These are phyloP conservation scores for Triops cancriformis DNA, from an alignment of 1,140 invertebrate species.

Conservation along the genomic window DNA sequence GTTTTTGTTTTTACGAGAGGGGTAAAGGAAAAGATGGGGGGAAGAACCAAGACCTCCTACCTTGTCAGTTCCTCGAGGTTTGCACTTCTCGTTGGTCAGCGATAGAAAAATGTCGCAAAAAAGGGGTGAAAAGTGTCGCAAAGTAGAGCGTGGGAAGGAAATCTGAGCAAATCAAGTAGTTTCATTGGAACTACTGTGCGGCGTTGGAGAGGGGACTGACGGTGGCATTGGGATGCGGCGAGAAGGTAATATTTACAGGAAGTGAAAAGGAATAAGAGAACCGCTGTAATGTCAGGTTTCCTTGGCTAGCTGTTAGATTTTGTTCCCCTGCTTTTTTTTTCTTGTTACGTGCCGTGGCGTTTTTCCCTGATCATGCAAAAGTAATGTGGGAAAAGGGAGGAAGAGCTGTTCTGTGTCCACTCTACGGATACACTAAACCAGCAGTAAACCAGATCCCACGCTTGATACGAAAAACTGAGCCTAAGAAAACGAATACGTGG, in stretches of 20 bases:
- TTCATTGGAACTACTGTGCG: neutral
- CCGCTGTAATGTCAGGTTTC: neutral
- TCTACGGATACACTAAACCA: neutral
- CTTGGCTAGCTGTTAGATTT: neutral
- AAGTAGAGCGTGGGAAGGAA: neutral
- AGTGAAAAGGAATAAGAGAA: neutral
- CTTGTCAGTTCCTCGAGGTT: neutral
- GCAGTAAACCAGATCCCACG: neutral
- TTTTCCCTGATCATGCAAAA: neutral
- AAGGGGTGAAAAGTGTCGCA: neutral
- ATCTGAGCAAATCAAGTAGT: neutral
- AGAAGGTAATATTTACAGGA: neutral
- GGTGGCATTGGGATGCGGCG: neutral
- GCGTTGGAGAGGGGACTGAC: neutral
- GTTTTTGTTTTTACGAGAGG: neutral
- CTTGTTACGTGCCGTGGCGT: neutral
- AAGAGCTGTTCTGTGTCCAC: neutral
- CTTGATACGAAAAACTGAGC: neutral
- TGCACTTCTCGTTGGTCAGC: neutral
- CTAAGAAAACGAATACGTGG: neutral
- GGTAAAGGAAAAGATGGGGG: neutral
- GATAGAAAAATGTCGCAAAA: neutral
- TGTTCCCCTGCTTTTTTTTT: neutral
- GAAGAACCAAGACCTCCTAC: neutral
- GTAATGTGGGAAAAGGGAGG: neutral